These are phyloP conservation scores for Enteromius unitaeniatus DNA, from an alignment of 2,797 vertebrate species.

Conservation along the genomic window DNA sequence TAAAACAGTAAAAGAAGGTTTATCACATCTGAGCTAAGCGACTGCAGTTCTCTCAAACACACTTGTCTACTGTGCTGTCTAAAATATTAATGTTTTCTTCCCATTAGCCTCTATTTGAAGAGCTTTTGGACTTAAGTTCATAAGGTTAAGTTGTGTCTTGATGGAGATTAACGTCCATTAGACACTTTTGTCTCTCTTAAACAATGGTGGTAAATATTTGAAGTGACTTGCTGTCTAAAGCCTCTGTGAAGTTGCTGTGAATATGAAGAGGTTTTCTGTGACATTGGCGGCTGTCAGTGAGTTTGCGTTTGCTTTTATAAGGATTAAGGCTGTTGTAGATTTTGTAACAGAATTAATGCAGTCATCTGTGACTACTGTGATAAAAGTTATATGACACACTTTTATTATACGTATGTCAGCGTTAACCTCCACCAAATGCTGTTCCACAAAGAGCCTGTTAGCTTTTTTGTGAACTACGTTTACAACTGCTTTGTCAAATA, in stretches of 20 bases:
- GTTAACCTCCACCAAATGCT: constrained; percentile 37
- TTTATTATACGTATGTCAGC: constrained; percentile 38
- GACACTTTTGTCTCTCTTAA: neutral
- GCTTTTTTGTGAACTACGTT: neutral
- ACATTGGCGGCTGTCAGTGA: constrained; percentile 28
- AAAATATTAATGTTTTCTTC: neutral
- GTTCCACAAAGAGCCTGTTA: neutral
- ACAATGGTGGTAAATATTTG: neutral
- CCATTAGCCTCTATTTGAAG: neutral
- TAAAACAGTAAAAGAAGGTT: neutral
- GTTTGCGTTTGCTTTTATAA: constrained; percentile 46
- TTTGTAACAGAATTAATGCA: constrained; percentile 36
- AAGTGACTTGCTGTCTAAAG: neutral
- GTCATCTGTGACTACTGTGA: constrained; percentile 24
- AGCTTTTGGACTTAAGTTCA: constrained; percentile 8
- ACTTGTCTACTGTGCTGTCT: neutral
- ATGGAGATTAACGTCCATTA: neutral
- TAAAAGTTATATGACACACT: constrained; percentile 34
- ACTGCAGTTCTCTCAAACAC: neutral
- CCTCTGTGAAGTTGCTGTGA: neutral
- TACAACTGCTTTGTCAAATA: neutral
- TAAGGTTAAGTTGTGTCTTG: neutral
- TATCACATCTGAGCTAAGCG: neutral
- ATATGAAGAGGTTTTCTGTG: neutral
- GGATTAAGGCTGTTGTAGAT: constrained; percentile 18